phyloP scores from a whole-genome alignment of 2,113 vertebrate species.

The Motacilla alba region DNA sequence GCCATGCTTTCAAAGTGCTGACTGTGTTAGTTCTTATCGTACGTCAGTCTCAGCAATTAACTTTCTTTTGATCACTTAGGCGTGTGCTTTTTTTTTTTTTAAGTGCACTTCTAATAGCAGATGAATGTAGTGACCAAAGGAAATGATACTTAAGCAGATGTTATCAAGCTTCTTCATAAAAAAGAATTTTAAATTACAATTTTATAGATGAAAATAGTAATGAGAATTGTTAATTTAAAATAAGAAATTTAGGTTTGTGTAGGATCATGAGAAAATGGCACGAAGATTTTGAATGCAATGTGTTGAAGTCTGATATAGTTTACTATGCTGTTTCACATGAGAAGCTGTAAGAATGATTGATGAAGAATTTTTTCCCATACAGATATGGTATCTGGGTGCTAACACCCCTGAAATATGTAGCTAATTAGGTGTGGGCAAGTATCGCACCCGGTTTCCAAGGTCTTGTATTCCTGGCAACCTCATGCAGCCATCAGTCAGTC shows the following conservation, averaged over 20 bases:
- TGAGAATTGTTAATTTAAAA: not conserved
- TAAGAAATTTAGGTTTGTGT: not conserved
- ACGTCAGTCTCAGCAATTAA: slow-evolving; percentile 36
- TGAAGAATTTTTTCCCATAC: not conserved
- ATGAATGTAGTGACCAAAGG: not conserved
- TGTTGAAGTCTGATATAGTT: not conserved
- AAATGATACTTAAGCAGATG: not conserved
- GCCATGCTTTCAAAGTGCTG: slow-evolving; percentile 21
- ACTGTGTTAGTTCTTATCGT: slow-evolving; percentile 53
- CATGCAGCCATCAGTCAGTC: not conserved
- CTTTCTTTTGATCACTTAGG: slow-evolving; percentile 30
- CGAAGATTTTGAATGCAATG: not conserved
- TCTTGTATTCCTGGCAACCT: not conserved
- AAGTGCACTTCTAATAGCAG: not conserved
- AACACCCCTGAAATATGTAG: not conserved
- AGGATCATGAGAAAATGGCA: not conserved
- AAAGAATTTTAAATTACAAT: not conserved
- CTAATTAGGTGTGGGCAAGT: not conserved
- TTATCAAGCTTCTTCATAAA: not conserved
- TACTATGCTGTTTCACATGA: not conserved
- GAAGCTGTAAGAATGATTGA: not conserved
- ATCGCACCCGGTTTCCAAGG: not conserved
- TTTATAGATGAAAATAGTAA: not conserved
- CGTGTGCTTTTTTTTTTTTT: not conserved
- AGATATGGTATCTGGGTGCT: not conserved